Base-by-base conservation (phyloP, 1,140 invertebrate species). In the Musca vetustissima region DNA sequence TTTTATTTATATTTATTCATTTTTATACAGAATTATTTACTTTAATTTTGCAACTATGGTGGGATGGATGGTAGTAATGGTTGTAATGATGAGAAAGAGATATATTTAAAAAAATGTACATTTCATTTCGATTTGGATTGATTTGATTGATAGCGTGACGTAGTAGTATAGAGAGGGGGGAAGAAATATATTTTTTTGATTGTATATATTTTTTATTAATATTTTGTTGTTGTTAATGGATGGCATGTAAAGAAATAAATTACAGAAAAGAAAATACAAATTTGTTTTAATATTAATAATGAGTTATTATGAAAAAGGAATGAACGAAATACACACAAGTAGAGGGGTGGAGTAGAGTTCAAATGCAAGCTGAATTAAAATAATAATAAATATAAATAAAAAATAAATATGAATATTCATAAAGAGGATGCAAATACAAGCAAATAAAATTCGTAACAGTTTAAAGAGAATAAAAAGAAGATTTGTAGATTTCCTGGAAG, bases 171-270 rank as follows among this genome's bases (percentile, higher is more conserved):
- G 64, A 24, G 36, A 47, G 47, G 22, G 47, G 64, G 43, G 64
- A 2, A 49, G 17, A 36, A 19, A 64, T 48, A 48, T 48, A 65
- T 65, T 25, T 49, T 48, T 49, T 48, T 49, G 28, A 28, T 28
- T 3, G 19, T 65, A 64, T 24, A 21, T 48, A 47, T 69, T n/a
- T n/a, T n/a, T n/a, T n/a, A 7, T 32, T 32, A 32, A 32, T 32
- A 4, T 32, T 43, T 43, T 43, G 2, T 6, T 43, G 4, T 43
- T 43, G 36, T 43, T 43, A 13, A 73, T 76, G 77, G 72, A 80
- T 78, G 77, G 76, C 74, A 82, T 76, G 74, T 77, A 78, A 76
- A 79, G 69, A 76, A 75, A 75, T 72, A 61, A 61, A 61, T 61
- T 61, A 61, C 32, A 61, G 36, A 28, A 61, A 61, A 28, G 36